A percentile compares a stretch with the other conserved stretches of the same genome.
Conservation (phyloP, 2,797 vertebrate genomes). For the Clamator glandarius region DNA sequence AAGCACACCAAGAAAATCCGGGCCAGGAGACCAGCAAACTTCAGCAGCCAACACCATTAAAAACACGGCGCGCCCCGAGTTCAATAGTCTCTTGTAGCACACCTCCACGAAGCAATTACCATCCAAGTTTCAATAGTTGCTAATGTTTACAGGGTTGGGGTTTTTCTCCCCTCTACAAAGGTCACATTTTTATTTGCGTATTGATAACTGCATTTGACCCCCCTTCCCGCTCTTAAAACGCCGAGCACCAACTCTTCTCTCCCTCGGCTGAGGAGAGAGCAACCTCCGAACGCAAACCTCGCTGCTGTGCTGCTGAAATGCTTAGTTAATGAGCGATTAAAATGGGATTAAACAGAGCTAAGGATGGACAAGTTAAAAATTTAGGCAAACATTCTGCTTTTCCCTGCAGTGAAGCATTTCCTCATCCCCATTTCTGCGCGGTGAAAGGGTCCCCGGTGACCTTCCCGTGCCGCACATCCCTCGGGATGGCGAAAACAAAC, state of each 20-base stretch:
- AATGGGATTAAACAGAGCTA: not conserved
- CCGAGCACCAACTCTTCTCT: not conserved
- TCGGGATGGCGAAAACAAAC: not conserved
- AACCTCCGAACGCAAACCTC: not conserved
- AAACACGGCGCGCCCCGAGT: rapidly evolving
- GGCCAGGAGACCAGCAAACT: not conserved
- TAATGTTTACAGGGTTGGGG: not conserved
- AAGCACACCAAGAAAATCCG: not conserved
- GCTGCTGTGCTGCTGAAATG: not conserved
- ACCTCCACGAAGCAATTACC: not conserved
- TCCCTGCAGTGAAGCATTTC: not conserved
- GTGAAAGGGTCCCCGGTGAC: not conserved
- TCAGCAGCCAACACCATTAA: not conserved
- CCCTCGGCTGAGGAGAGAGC: rapidly evolving
- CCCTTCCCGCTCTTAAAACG: not conserved
- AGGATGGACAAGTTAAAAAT: not conserved
- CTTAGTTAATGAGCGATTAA: not conserved
- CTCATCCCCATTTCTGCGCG: not conserved
- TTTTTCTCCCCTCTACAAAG: not conserved
- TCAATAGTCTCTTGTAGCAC: not conserved
- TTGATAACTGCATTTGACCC: not conserved
- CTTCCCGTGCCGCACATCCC: not conserved
- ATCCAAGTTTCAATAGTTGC: not conserved
- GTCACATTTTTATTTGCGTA: not conserved
- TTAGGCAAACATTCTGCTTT: not conserved